Evolutionary conservation across 92 coral and sea anemone species (phyloP), one percentile per base, ranked within the genome.

Genomic region (Micromussa lordhowensis): DNA sequence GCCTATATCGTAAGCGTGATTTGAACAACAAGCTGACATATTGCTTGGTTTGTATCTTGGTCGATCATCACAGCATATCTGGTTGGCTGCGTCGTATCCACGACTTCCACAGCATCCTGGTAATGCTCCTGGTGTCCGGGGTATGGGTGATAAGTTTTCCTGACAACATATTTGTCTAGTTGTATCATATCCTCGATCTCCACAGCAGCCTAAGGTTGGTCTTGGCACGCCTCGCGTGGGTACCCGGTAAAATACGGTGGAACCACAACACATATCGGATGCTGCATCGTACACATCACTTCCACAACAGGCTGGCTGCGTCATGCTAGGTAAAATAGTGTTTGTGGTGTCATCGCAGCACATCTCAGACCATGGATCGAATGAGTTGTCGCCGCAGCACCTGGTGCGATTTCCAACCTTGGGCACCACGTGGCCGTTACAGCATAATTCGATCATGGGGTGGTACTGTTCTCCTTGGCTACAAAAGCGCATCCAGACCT

Each of bases 91-190:
- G 36, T 84, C 57, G 29, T 32, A 84, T 32, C 36, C 14, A 11
- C n/a, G 24, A 30, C 61, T 64, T 36, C 79, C 87, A n/a, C 87
- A 84, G 79, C 87, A 84, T 15, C 34, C 80, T 51, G 87, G 70
- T 8, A 21, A 22, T n/a, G 71, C 35, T 30, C 76, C 48, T 30
- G 22, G 40, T 40, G 8, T 40, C 48, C 7, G 48, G 48, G 48
- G 48, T 40, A 11, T 28, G 35, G 48, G 24, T 11, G 9, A 71
- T 28, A 35, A 9, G 38, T 16, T 31, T 7, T 14, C 40, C 15
- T 71, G 48, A 71, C 76, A 71, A 11, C 76, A 71, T 1, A 32
- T 4, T n/a, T 35, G 24, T n/a, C 2, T 34, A 35, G 17, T 18
- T 72, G 49, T 22, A 72, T 72, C 77, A 34, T 72, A 72, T 31